Base-by-base conservation (phyloP, 2,888 invertebrate genomes). In the Aphodius sticticus region DNA sequence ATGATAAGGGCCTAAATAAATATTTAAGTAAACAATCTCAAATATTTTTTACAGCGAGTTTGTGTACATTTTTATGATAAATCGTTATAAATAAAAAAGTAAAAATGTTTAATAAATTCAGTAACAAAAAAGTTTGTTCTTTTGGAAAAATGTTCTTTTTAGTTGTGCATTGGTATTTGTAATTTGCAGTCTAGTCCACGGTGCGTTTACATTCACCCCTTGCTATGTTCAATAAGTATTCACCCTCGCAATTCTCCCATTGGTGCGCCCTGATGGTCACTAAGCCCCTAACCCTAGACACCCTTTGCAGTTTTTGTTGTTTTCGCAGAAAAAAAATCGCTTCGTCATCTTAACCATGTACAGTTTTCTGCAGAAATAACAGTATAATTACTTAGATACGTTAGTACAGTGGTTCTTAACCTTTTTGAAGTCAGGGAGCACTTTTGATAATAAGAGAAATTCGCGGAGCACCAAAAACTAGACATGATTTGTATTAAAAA, bases 261-360 rank as follows among this genome's bases (percentile, higher is more conserved):
- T 87, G 87, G 86, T 85, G 85, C 84, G 83, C 84, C 84, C 82
- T 83, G 83, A 85, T 83, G 86, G 86, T 86, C 86, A 86, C 85
- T 85, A 85, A 85, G 84, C 84, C 86, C 85, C 53, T 53, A 53
- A 87, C 87, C 87, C 87, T 85, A 84, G 80, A 82, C 85, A 87
- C 86, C 86, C 86, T 86, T 87, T 86, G 84, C 85, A 83, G 83
- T 83, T 85, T 81, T 83, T 83, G 83, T 84, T 84, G 83, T 85
- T 85, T 84, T 84, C 84, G 80, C 79, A 82, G 77, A 83, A 84
- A 84, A 85, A 84, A 81, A 53, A 53, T 53, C 81, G 84, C 83
- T 79, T 77, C 82, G 82, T 84, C 84, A 84, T 84, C 84, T 53
- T 53, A 53, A 53, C 53, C 53, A 53, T 2, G 53, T 53, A 53